A percentile compares a stretch with the other conserved stretches of the same genome.
Conservation (phyloP, 2,797 vertebrate species). For the Ibycter americanus region DNA sequence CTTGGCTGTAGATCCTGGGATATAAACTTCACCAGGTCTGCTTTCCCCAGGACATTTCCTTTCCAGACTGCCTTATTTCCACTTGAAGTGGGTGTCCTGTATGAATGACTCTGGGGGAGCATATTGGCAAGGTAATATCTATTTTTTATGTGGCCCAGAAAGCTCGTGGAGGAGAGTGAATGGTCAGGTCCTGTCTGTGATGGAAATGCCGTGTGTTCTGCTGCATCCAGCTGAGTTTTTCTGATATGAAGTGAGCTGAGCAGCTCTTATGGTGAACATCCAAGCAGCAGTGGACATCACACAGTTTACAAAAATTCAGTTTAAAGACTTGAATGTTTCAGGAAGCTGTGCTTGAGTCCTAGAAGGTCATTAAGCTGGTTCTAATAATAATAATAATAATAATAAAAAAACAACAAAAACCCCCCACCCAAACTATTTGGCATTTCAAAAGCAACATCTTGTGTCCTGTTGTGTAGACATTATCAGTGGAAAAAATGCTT, state of each 20-base stretch:
- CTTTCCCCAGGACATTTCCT: background rate
- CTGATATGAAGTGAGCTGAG: background rate
- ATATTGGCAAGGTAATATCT: background rate
- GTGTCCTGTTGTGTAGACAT: background rate
- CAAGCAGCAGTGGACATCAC: background rate
- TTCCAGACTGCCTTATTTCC: background rate
- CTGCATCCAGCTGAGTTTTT: background rate
- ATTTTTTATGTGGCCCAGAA: background rate
- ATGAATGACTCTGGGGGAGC: background rate
- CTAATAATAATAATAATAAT: background rate
- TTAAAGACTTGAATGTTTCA: background rate
- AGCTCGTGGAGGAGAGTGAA: background rate
- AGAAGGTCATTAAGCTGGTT: background rate
- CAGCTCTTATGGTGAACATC: background rate
- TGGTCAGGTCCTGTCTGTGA: background rate
- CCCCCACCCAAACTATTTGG: background rate
- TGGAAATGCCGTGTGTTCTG: background rate
- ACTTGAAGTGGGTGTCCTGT: background rate
- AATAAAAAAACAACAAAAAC: background rate
- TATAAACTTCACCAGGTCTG: background rate
- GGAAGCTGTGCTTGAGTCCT: background rate
- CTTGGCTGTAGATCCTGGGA: background rate
- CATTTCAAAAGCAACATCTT: constrained; percentile 22
- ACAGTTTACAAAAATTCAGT: background rate
- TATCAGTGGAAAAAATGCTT: background rate